Evolutionary conservation across 2,113 vertebrate genomes (phyloP), one percentile per base, ranked within the genome.

Genomic region (Chlorodrepanis virens): DNA sequence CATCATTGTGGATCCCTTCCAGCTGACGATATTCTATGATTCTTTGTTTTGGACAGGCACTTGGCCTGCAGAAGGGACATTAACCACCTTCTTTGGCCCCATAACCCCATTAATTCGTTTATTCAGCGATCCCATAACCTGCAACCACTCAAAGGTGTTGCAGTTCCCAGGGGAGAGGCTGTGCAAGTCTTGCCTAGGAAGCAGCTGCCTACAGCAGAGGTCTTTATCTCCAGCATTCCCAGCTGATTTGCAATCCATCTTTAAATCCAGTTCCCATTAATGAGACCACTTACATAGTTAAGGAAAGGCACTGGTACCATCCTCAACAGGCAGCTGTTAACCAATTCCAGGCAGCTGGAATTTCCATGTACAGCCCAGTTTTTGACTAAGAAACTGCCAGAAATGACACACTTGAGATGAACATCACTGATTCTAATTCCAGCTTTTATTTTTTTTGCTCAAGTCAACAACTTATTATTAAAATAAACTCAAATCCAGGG

Each of bases 191-290:
- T n/a, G 7, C 15, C 10, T 12, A 9, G 64, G 24, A 85, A 67
- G 23, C 37, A 78, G 47, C n/a, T 70, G n/a, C 65, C 22, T 39
- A 1, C 2, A 5, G 1, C 0, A 0, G 22, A 75, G 33, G 40
- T 21, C 33, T 57, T 70, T 12, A 65, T 9, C 8, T 90, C 22
- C 57, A 16, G 33, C 33, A 13, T 24, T 75, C 75, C 56, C 79
- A 15, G 14, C 4, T 7, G 47, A 67, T 71, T 50, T 53, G 14
- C 65, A 78, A 49, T 37, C 44, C 24, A 9, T 19, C 16, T 65
- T 39, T 20, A 80, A 15, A 33, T 27, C 9, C 35, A 23, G 2
- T 11, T 68, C 19, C 18, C 37, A 69, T 33, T 76, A 56, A 67
- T 12, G 24, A n/a, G 37, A 45, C 14, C 29, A 11, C 14, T 3